phyloP scores from a whole-genome alignment of 2,888 invertebrate genomes.

The Acanthococcus lagerstroemiae region DNA sequence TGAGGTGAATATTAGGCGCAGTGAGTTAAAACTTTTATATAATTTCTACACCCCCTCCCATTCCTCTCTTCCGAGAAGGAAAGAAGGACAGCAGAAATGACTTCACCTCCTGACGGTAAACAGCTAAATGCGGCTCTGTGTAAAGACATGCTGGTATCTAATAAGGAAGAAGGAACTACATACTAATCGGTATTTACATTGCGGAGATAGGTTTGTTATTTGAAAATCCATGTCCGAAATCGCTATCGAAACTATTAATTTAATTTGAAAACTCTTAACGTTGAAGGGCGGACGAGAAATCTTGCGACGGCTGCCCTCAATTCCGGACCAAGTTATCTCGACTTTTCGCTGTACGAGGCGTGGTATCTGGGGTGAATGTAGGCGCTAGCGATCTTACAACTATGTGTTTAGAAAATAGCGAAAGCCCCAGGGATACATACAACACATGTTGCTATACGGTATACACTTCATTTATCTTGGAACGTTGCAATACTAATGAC shows the following conservation, averaged over 20 bases:
- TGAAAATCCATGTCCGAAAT: not conserved
- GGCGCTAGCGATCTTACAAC: constrained; percentile 13
- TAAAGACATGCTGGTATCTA: too few relatives aligned
- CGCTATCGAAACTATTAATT: not conserved
- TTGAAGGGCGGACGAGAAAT: too few relatives aligned
- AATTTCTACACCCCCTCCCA: too few relatives aligned
- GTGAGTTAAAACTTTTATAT: too few relatives aligned
- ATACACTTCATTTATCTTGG: constrained; percentile 18
- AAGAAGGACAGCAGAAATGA: too few relatives aligned
- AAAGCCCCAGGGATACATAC: constrained; percentile 21
- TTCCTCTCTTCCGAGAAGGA: too few relatives aligned
- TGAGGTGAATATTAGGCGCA: too few relatives aligned
- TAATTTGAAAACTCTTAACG: not conserved
- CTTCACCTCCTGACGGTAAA: too few relatives aligned
- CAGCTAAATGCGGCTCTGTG: too few relatives aligned
- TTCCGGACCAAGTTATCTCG: too few relatives aligned
- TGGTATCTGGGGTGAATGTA: constrained; percentile 11
- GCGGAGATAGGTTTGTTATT: not conserved
- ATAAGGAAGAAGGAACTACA: not conserved
- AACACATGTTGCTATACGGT: constrained; percentile 22
- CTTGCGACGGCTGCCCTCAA: too few relatives aligned
- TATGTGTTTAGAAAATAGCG: too few relatives aligned
- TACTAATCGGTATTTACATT: not conserved
- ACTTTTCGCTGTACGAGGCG: not conserved
- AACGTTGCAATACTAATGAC: constrained; percentile 24